phyloP scores from a whole-genome alignment of 2,888 invertebrate genomes.

The Mythimna pallens region DNA sequence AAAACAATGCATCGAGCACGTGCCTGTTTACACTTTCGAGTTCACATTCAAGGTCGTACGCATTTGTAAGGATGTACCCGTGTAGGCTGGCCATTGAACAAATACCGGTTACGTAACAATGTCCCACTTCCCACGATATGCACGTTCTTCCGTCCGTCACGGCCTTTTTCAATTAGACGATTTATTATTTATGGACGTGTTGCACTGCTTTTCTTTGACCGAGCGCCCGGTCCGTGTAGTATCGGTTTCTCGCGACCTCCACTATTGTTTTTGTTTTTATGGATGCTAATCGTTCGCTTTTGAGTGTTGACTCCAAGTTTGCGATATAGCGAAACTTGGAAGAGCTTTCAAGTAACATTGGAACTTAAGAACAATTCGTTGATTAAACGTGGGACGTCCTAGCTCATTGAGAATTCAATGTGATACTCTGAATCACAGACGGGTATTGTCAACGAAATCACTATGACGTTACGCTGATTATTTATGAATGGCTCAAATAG shows the following conservation, averaged over 20 bases:
- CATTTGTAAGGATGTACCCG: slow-evolving; percentile 90
- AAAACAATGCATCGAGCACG: slow-evolving; percentile 90
- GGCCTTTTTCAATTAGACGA: slow-evolving; percentile 78
- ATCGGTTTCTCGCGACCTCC: slow-evolving; percentile 31
- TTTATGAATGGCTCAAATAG: slow-evolving; percentile 87
- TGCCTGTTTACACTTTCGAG: slow-evolving; percentile 90
- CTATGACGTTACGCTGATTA: slow-evolving; percentile 84
- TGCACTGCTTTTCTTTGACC: slow-evolving; percentile 51
- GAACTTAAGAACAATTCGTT: slow-evolving; percentile 41
- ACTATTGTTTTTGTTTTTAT: slow-evolving; percentile 19
- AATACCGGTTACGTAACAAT: slow-evolving; percentile 89
- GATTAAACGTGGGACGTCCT: slow-evolving; percentile 56
- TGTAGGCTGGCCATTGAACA: slow-evolving; percentile 88
- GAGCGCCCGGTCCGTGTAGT: slow-evolving; percentile 10
- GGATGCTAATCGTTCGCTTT: slow-evolving; percentile 11
- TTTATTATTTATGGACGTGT: slow-evolving; percentile 64
- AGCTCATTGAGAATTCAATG: slow-evolving; percentile 67
- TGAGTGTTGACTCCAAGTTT: slow-evolving; percentile 40
- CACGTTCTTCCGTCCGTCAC: slow-evolving; percentile 79
- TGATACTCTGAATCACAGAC: slow-evolving; percentile 66
- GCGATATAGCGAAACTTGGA: slow-evolving; percentile 29
- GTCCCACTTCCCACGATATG: slow-evolving; percentile 88
- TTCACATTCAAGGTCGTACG: slow-evolving; percentile 90
- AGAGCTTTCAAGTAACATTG: slow-evolving; percentile 20
- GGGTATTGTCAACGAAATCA: slow-evolving; percentile 78